These are phyloP conservation scores for Vandiemenella viatica DNA, from an alignment of 2,888 invertebrate genomes.

Conservation along the genomic window DNA sequence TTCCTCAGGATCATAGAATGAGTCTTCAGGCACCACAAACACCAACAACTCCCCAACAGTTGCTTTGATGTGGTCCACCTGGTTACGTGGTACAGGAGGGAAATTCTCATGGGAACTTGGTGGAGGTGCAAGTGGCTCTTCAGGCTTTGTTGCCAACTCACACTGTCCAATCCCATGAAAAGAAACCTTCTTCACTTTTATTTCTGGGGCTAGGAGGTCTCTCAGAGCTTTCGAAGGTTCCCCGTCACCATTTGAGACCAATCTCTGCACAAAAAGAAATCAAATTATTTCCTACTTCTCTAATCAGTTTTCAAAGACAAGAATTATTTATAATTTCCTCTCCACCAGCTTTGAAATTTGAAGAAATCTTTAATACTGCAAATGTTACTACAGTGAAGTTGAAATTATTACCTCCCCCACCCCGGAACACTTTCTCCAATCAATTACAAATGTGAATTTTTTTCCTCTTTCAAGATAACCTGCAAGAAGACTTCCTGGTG, in stretches of 20 bases:
- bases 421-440: too few species aligned
- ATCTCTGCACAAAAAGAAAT: conserved; percentile 24
- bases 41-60: conserved; percentile 67
- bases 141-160: conserved; percentile 28
- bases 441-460: too few species aligned
- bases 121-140: conserved; percentile 33
- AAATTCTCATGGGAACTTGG: conserved; percentile 45
- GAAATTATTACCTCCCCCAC: too few species aligned
- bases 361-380: too few species aligned
- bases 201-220: conserved; percentile 47
- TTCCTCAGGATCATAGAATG: conserved; percentile 81
- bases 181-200: conserved; percentile 46
- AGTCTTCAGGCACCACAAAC: conserved; percentile 71
- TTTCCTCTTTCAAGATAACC: too few species aligned
- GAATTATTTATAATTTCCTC: neutral
- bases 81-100: conserved; percentile 66
- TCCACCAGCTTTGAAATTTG: too few species aligned
- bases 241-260: conserved; percentile 38
- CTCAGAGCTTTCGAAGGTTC: conserved; percentile 43
- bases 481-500: too few species aligned
- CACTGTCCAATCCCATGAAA: conserved; percentile 56
- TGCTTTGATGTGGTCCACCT: conserved; percentile 69
- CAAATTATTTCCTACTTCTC: neutral
- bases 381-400: too few species aligned
- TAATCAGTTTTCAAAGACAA: neutral